Evolutionary conservation across 2,113 vertebrate species (phyloP), one percentile per base, ranked within the genome.

Genomic region (Malurus elegans): DNA sequence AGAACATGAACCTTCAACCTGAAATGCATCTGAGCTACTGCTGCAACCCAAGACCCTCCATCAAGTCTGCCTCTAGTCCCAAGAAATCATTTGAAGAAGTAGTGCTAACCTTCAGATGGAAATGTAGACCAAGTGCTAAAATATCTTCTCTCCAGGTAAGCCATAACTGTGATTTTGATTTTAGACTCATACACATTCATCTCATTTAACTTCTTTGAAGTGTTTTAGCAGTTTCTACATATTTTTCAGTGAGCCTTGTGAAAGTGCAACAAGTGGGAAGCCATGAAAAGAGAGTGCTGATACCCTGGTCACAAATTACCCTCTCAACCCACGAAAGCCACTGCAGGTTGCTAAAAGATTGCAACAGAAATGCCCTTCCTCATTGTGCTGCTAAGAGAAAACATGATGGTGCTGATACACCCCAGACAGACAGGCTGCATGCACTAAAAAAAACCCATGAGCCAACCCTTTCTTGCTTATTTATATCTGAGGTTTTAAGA

Each of bases 111-210:
- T n/a, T 42, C 25, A 25, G 19, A 14, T 62, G 14, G 40, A 91
- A 80, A 62, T 3, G 6, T 0, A 91, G 24, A 71, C 14, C 48
- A 60, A 34, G 7, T 15, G 19, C 53, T 57, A 73, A 82, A 79
- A 12, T 18, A 34, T 10, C 38, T 38, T 38, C 85, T 75, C 66
- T 61, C 31, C 23, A 82, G 20, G 15, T 64, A 92, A 85, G 19
- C 25, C 32, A 66, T 54, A 79, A 60, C 5, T 48, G 56, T 5
- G 1, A 2, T 76, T 88, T 17, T 75, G 45, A 92, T 76, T 25
- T 10, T 5, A 56, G 19, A 23, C 16, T 66, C 2, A 0, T 10
- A 32, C 0, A 6, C 1, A 20, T 57, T 53, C 69, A 19, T 34
- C 44, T 64, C 2, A 36, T 79, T 74, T 64, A 4, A 44, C 18